Conservation (phyloP, 1,140 invertebrate genomes). For the Drosophila kanapiae region DNA sequence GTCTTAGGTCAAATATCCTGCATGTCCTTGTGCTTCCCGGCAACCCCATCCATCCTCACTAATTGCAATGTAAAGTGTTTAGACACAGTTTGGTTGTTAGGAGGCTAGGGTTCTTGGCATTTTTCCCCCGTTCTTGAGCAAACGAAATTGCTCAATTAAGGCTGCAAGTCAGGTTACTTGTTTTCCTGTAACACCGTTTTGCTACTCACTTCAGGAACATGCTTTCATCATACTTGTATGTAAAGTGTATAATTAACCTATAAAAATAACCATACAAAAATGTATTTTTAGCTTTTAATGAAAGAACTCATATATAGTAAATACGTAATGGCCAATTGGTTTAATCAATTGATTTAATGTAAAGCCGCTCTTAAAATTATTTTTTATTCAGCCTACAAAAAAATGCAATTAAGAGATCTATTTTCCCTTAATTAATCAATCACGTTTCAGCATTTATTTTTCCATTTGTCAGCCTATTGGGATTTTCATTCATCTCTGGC, state of each 20-base stretch:
- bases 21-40: neutral
- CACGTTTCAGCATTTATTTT: conserved; percentile 9
- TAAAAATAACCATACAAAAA: neutral
- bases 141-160: conserved; percentile 61
- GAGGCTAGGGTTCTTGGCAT: conserved; percentile 8
- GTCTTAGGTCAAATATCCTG: conserved; percentile 16
- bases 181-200: conserved; percentile 18
- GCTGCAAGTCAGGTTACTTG: conserved; percentile 21
- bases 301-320: neutral
- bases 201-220: conserved; percentile 38
- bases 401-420: neutral
- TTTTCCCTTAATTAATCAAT: conserved; percentile 24
- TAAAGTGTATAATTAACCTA: conserved; percentile 6
- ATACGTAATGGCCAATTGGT: neutral
- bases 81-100: conserved; percentile 60
- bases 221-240: neutral
- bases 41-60: conserved; percentile 24
- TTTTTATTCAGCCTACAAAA: neutral
- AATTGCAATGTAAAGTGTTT: conserved; percentile 76
- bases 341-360: neutral
- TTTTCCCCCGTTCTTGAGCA: neutral
- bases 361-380: too few species aligned
- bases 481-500: neutral
- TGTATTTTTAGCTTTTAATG: too few species aligned
- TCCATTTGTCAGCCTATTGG: conserved; percentile 4